Conservation (phyloP, 2,888 invertebrate genomes). For the Oxystoma pomonae region DNA sequence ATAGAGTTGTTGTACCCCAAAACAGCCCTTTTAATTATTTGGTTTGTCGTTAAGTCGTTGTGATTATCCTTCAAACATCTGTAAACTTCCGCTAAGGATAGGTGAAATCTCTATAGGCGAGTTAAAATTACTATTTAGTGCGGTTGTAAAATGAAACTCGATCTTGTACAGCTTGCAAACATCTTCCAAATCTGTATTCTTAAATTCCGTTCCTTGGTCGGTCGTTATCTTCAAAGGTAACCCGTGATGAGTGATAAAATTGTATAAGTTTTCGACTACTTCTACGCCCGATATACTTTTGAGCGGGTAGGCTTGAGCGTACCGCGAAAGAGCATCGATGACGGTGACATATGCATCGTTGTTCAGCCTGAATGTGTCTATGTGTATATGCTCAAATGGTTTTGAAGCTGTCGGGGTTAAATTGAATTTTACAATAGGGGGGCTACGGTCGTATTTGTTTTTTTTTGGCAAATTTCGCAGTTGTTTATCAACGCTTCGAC, state of each 20-base stretch:
- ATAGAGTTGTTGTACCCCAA: conserved; percentile 4
- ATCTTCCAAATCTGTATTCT: conserved; percentile 20
- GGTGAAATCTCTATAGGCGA: conserved; percentile 22
- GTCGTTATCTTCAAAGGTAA: conserved; percentile 22
- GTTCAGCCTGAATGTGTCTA: conserved; percentile 18
- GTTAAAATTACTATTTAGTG: too few species aligned
- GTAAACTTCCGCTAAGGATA: conserved; percentile 16
- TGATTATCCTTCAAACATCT: conserved; percentile 12
- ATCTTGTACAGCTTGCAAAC: conserved; percentile 24
- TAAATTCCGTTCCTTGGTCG: conserved; percentile 27
- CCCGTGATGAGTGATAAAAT: conserved; percentile 24
- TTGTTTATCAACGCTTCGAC: too few species aligned
- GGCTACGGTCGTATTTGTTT: conserved; percentile 18
- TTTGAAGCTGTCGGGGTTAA: conserved; percentile 17
- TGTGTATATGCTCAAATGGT: conserved; percentile 22
- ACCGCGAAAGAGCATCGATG: conserved; percentile 26
- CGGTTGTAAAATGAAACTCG: conserved; percentile 19
- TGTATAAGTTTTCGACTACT: conserved; percentile 19
- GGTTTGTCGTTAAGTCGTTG: conserved; percentile 3
- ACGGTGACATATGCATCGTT: conserved; percentile 23
- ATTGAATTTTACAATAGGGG: conserved; percentile 14
- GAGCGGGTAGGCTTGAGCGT: conserved; percentile 21
- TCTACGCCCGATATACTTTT: conserved; percentile 10
- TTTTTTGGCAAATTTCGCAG: conserved; percentile 23
- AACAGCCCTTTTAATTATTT: neutral